A percentile compares a stretch with the other conserved stretches of the same genome.
Conservation (phyloP, 2,888 invertebrate genomes). For the Argyra leucocephala region DNA sequence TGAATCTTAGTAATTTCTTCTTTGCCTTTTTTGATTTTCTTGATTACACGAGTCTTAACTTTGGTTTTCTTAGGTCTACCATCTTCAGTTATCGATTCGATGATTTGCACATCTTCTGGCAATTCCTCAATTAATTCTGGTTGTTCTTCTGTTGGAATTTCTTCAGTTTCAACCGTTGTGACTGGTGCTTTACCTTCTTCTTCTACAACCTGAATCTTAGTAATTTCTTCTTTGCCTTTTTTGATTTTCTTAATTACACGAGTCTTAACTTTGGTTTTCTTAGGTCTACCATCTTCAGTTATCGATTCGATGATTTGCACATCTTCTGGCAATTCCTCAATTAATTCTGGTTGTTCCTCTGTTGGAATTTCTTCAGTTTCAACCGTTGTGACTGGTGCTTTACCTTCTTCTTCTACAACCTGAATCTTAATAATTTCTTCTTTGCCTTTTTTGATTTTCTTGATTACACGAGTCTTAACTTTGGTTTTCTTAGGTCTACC, state of each 20-base stretch:
- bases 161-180: slow-evolving; percentile 27
- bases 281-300: slow-evolving; percentile 32
- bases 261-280: slow-evolving; percentile 16
- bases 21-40: slow-evolving; percentile 29
- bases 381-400: slow-evolving; percentile 34
- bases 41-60: slow-evolving; percentile 34
- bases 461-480: slow-evolving; percentile 35
- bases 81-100: slow-evolving; percentile 27
- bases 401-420: slow-evolving; percentile 40
- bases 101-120: slow-evolving; percentile 29
- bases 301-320: slow-evolving; percentile 32
- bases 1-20: slow-evolving; percentile 37
- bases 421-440: slow-evolving; percentile 39
- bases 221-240: slow-evolving; percentile 37
- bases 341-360: slow-evolving; percentile 24
- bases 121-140: slow-evolving; percentile 20
- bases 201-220: slow-evolving; percentile 32
- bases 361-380: slow-evolving; percentile 30
- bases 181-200: slow-evolving; percentile 39
- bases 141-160: slow-evolving; percentile 23
- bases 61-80: slow-evolving; percentile 31
- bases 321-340: slow-evolving; percentile 36
- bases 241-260: slow-evolving; percentile 22
- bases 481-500: slow-evolving; percentile 31
- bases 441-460: slow-evolving; percentile 29